A percentile compares a stretch with the other conserved stretches of the same genome.
These are phyloP conservation scores for Meganola albula DNA, from an alignment of 2,888 invertebrate genomes.

Conservation along the genomic window DNA sequence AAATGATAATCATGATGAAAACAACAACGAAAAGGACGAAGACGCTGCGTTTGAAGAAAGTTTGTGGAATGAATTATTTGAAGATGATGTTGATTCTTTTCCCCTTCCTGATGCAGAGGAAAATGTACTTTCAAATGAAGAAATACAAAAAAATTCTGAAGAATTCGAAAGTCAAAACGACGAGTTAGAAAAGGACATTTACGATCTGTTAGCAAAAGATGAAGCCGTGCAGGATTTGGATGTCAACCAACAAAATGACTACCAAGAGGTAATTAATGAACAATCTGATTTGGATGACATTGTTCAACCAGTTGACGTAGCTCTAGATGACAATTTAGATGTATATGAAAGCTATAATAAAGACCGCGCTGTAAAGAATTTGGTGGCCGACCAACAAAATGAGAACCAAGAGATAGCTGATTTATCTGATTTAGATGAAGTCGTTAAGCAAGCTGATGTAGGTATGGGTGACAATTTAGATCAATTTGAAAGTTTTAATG, in stretches of 20 bases:
- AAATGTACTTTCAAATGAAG: constrained; percentile 8
- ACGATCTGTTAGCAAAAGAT: too few species aligned
- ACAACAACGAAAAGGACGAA: constrained; percentile 13
- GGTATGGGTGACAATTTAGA: too few species aligned
- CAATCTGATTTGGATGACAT: constrained; percentile 7
- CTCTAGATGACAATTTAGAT: too few species aligned
- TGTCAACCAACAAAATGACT: not conserved
- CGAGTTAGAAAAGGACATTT: too few species aligned
- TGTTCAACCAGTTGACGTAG: too few species aligned
- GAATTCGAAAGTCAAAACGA: constrained; percentile 4
- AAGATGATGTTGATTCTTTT: constrained; percentile 3
- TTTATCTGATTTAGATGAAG: constrained; percentile 37
- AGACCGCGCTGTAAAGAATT: too few species aligned
- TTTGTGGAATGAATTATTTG: constrained; percentile 19
- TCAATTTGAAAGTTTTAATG: constrained; percentile 23
- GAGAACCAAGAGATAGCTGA: constrained; percentile 24
- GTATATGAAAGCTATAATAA: too few species aligned
- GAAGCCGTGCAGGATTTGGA: too few species aligned
- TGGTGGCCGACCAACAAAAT: too few species aligned
- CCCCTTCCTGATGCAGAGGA: constrained; percentile 14
- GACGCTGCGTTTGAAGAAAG: constrained; percentile 10
- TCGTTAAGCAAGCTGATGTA: too few species aligned
- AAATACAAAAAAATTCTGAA: constrained; percentile 8
- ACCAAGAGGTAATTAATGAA: not conserved
- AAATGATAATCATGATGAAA: constrained; percentile 9